These are phyloP conservation scores for Arrhopalites spinosus DNA, from an alignment of 2,888 invertebrate species.

Conservation along the genomic window DNA sequence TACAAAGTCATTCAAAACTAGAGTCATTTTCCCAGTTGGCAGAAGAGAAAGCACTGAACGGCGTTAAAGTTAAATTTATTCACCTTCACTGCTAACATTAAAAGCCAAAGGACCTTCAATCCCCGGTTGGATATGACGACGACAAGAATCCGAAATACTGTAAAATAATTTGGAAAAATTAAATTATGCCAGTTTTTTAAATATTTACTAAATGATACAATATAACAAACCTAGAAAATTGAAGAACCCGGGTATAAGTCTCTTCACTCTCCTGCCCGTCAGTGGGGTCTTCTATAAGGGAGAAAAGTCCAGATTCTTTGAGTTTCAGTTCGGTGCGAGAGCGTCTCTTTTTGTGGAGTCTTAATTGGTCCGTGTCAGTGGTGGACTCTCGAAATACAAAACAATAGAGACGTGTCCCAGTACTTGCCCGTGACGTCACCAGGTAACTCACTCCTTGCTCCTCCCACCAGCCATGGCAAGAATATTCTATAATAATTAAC, in stretches of 20 bases:
- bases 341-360: conserved; percentile 29
- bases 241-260: conserved; percentile 59
- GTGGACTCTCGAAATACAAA: conserved; percentile 72
- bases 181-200: too few species aligned
- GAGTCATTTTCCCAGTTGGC: too few species aligned
- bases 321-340: background rate
- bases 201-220: too few species aligned
- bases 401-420: conserved; percentile 73
- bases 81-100: conserved; percentile 74
- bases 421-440: conserved; percentile 75
- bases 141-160: conserved; percentile 70
- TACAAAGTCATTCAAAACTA: too few species aligned
- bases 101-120: conserved; percentile 68
- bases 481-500: conserved; percentile 69
- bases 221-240: conserved; percentile 64
- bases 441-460: conserved; percentile 85
- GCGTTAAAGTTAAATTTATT: background rate
- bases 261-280: background rate
- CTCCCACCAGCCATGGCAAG: conserved; percentile 87
- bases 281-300: conserved; percentile 42
- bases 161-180: too few species aligned
- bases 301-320: conserved; percentile 39
- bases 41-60: background rate
- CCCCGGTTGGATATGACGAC: conserved; percentile 64
- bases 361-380: conserved; percentile 46